A percentile compares a stretch with the other conserved stretches of the same genome.
Evolutionary conservation across 2,797 vertebrate genomes (phyloP).

Genomic region (Pyrocephalus nanus): DNA sequence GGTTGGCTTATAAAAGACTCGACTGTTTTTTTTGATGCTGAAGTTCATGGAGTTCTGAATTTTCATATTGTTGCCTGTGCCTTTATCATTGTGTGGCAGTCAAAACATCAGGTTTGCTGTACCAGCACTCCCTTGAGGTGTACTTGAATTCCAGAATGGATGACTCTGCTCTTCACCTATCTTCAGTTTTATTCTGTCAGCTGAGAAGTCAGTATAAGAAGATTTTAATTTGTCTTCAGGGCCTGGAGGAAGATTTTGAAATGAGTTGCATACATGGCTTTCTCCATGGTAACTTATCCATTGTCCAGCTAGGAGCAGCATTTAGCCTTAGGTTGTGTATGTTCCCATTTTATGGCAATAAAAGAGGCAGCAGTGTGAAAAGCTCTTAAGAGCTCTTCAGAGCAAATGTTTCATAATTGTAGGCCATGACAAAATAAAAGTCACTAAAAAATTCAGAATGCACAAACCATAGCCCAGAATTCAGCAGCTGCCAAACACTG

Average conservation of each 20-base stretch:
- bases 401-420: conserved; percentile 31
- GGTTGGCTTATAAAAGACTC: background rate
- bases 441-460: background rate
- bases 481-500: background rate
- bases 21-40: background rate
- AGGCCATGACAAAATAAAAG: conserved; percentile 29
- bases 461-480: background rate
- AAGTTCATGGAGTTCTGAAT: background rate
- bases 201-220: background rate
- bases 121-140: background rate
- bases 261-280: background rate
- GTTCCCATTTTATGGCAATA: conserved; percentile 17
- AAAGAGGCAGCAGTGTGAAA: conserved; percentile 16
- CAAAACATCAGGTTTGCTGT: background rate
- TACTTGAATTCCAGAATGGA: background rate
- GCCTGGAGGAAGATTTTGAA: conserved; percentile 25
- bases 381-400: conserved; percentile 22
- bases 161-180: background rate
- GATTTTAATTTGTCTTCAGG: background rate
- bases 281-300: background rate
- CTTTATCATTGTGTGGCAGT: background rate
- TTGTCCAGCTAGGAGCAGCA: conserved; percentile 2
- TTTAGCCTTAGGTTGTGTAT: conserved; percentile 36
- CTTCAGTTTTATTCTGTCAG: conserved; percentile 3
- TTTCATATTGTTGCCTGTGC: background rate